These are phyloP conservation scores for Pandemis corylana DNA, from an alignment of 2,888 invertebrate genomes.

Conservation along the genomic window DNA sequence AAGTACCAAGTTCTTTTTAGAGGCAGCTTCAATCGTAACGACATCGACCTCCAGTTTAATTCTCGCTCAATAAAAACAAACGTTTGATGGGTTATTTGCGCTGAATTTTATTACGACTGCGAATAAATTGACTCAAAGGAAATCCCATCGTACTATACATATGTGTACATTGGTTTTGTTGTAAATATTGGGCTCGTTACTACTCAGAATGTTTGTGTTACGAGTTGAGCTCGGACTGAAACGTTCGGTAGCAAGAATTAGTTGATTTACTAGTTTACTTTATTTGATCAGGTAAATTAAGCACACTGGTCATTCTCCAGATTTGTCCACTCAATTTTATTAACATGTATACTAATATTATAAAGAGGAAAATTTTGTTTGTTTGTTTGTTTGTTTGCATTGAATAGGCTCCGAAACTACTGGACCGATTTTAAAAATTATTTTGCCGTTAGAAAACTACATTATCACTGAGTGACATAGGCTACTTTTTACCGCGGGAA, in stretches of 20 bases:
- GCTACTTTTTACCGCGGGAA: no score
- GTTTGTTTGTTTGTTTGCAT: no score
- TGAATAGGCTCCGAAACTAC: no score
- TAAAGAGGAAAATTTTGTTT: no score
- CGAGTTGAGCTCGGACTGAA: not conserved
- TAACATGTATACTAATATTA: no score
- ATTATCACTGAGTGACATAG: no score
- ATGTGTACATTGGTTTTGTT: slow-evolving; percentile 24
- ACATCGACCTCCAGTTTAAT: slow-evolving; percentile 12
- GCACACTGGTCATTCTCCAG: no score
- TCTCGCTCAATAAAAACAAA: slow-evolving; percentile 30
- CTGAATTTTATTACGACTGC: slow-evolving; percentile 28
- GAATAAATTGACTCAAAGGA: slow-evolving; percentile 31
- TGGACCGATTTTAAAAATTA: no score
- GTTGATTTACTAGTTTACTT: not conserved
- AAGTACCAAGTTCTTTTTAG: not conserved
- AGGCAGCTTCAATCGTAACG: not conserved
- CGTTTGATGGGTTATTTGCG: slow-evolving; percentile 21
- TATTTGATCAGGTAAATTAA: not conserved
- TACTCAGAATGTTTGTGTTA: slow-evolving; percentile 24
- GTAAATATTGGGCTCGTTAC: slow-evolving; percentile 31
- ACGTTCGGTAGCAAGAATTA: not conserved
- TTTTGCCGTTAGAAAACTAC: no score
- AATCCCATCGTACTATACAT: slow-evolving; percentile 17
- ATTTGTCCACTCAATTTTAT: no score